These are phyloP conservation scores for Setipinna tenuifilis DNA, from an alignment of 2,797 vertebrate species.

Conservation along the genomic window DNA sequence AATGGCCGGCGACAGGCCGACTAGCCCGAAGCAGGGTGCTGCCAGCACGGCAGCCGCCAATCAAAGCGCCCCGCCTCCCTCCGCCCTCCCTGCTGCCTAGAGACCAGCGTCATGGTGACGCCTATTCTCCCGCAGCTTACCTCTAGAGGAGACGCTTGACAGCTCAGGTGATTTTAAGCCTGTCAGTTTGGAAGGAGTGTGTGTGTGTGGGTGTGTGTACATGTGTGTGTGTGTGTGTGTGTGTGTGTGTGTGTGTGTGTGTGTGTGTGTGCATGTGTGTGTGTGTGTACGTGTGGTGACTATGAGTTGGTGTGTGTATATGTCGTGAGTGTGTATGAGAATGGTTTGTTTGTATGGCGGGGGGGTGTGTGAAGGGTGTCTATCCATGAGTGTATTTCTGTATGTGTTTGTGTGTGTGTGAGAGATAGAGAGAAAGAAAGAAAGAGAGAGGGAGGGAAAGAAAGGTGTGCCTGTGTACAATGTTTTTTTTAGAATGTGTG, in stretches of 20 bases:
- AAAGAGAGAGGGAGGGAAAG: too few species aligned
- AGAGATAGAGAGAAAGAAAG: too few species aligned
- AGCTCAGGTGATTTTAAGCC: not conserved
- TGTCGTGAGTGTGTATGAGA: not conserved
- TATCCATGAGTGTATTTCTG: too few species aligned
- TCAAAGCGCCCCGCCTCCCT: constrained; percentile 21
- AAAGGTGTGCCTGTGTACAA: too few species aligned
- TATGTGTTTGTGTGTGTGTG: too few species aligned
- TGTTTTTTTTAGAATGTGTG: not conserved
- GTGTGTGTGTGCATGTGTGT: not conserved
- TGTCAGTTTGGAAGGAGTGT: not conserved
- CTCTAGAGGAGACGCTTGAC: not conserved
- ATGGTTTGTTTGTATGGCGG: not conserved
- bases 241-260: too few species aligned
- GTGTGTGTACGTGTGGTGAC: not conserved
- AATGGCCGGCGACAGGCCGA: constrained; percentile 28
- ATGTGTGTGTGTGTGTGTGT: too few species aligned
- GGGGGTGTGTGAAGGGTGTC: too few species aligned
- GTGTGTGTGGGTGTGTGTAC: not conserved
- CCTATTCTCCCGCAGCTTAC: not conserved
- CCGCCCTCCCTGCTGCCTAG: not conserved
- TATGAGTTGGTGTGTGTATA: not conserved
- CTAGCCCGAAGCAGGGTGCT: not conserved
- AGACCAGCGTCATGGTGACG: not conserved
- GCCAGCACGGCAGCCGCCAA: not conserved